phyloP scores from a whole-genome alignment of 2,888 invertebrate genomes.

The Netelia fuscicornis region DNA sequence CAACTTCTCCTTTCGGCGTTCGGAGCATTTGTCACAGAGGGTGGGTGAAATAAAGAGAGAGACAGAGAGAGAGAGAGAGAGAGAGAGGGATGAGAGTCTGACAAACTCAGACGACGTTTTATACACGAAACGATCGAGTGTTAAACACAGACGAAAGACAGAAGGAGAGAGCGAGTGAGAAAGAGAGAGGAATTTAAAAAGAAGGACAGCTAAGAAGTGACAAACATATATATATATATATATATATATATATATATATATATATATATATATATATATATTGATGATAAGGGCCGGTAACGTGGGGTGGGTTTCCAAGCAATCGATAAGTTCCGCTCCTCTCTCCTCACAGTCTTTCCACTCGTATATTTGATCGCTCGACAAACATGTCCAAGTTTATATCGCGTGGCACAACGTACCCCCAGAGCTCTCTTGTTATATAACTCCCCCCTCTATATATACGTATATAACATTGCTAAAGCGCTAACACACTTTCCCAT shows the following conservation, averaged over 20 bases:
- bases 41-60: slow-evolving; percentile 2
- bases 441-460: not conserved
- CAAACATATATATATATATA: slow-evolving; percentile 21
- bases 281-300: slow-evolving; percentile 32
- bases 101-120: slow-evolving; percentile 48
- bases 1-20: slow-evolving; percentile 7
- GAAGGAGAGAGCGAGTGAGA: slow-evolving; percentile 5
- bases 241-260: not conserved
- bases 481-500: slow-evolving; percentile 72
- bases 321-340: slow-evolving; percentile 77
- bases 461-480: slow-evolving; percentile 33
- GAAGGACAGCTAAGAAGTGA: slow-evolving; percentile 4
- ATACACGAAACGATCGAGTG: slow-evolving; percentile 49
- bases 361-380: slow-evolving; percentile 84
- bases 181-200: not conserved
- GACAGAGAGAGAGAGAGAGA: not conserved
- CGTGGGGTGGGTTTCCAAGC: slow-evolving; percentile 52
- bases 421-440: slow-evolving; percentile 33
- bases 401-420: slow-evolving; percentile 75
- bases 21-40: not conserved
- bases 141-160: slow-evolving; percentile 32
- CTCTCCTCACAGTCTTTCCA: slow-evolving; percentile 80
- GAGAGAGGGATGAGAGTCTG: not conserved
- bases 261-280: slow-evolving; percentile 5
- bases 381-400: slow-evolving; percentile 83